phyloP scores from a whole-genome alignment of 1,140 invertebrate species.

The Diachasmimorpha longicaudata region DNA sequence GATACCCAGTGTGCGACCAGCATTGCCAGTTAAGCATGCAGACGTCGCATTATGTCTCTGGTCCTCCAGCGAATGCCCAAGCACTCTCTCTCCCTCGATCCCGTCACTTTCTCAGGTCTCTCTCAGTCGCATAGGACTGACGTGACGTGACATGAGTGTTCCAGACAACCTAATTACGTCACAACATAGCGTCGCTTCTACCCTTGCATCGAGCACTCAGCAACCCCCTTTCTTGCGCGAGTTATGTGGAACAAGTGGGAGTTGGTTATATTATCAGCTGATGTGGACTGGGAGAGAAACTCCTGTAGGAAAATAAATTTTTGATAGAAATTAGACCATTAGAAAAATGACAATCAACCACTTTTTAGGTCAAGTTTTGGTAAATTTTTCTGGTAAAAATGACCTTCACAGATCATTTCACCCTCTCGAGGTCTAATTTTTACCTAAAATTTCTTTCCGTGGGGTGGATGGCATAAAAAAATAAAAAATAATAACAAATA shows the following conservation, averaged over 20 bases:
- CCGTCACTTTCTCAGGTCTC: not conserved
- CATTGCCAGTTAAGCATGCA: slow-evolving; percentile 33
- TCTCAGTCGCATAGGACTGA: slow-evolving; percentile 27
- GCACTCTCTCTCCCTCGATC: slow-evolving; percentile 5
- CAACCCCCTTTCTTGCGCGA: not conserved
- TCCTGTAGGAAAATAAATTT: not conserved
- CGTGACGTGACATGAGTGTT: slow-evolving; percentile 62
- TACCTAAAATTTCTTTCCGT: no score
- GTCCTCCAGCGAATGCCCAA: slow-evolving; percentile 45
- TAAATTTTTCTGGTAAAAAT: no score
- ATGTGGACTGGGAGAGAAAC: not conserved
- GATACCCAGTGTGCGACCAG: not conserved
- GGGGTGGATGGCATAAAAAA: no score
- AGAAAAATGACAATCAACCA: no score
- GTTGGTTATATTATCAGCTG: not conserved
- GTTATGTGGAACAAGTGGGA: not conserved
- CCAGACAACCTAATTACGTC: slow-evolving; percentile 64
- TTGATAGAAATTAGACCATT: no score
- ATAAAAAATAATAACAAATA: no score
- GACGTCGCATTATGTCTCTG: slow-evolving; percentile 58
- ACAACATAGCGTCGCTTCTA: slow-evolving; percentile 50
- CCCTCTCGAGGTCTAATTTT: no score
- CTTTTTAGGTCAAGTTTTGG: no score
- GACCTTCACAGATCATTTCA: no score
- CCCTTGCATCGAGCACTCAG: slow-evolving; percentile 17